phyloP scores from a whole-genome alignment of 1,140 invertebrate species.

The Drosophila kanapiae region DNA sequence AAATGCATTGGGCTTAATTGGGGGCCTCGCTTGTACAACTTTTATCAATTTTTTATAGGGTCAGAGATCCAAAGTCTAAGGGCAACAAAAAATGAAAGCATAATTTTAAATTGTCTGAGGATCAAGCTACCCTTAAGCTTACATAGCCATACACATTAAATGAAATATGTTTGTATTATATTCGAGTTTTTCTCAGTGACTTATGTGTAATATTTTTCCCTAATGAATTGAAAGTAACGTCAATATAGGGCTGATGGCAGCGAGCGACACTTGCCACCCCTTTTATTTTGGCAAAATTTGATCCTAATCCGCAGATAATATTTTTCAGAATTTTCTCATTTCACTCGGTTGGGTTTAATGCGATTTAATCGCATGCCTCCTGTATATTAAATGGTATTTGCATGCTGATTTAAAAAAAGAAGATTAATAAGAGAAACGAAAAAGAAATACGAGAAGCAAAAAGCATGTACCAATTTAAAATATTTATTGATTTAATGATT shows the following conservation, averaged over 20 bases:
- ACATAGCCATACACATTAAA: too few species aligned
- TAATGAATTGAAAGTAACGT: neutral
- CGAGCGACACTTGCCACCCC: slow-evolving; percentile 31
- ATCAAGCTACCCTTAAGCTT: too few species aligned
- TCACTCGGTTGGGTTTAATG: slow-evolving; percentile 67
- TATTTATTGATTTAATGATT: too few species aligned
- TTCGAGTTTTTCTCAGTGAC: neutral
- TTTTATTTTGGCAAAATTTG: slow-evolving; percentile 56
- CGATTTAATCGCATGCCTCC: slow-evolving; percentile 44
- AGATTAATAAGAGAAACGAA: neutral
- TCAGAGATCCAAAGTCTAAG: too few species aligned
- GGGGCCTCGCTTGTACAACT: too few species aligned
- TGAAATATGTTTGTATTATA: too few species aligned
- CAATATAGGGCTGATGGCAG: neutral
- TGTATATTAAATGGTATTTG: slow-evolving; percentile 20
- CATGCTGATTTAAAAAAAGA: neutral
- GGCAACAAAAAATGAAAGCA: too few species aligned
- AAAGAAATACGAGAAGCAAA: too few species aligned
- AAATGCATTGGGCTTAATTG: too few species aligned
- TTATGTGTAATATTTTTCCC: neutral
- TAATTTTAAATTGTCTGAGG: too few species aligned
- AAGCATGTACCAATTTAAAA: too few species aligned
- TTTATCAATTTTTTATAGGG: too few species aligned
- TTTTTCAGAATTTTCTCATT: slow-evolving; percentile 59
- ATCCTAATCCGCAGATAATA: slow-evolving; percentile 73